Conservation (phyloP, 2,888 invertebrate species). For the Lepidocyrtoides sp. region DNA sequence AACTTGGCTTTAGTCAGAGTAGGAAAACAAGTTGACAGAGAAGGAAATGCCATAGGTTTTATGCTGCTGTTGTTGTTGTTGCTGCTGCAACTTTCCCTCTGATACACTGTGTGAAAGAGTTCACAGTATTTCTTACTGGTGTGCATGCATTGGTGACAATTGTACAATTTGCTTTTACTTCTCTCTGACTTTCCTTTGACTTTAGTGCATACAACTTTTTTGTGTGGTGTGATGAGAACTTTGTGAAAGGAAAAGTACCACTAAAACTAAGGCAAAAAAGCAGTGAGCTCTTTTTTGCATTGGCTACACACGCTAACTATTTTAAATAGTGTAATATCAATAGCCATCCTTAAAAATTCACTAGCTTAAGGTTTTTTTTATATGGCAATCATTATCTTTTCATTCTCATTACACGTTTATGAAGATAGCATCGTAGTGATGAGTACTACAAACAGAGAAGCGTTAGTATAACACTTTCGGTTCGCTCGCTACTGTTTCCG, state of each 20-base stretch:
- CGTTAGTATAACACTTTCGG: too few relatives aligned
- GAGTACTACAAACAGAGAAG: neutral
- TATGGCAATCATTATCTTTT: neutral
- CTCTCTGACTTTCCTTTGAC: conserved; percentile 6
- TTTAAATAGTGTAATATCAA: too few relatives aligned
- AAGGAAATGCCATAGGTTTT: neutral
- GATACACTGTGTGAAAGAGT: neutral
- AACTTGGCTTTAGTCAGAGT: neutral
- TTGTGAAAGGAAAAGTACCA: neutral
- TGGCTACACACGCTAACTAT: too few relatives aligned
- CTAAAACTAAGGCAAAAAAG: too few relatives aligned
- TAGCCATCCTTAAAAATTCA: too few relatives aligned
- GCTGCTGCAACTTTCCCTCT: neutral
- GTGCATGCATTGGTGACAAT: neutral
- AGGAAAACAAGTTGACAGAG: neutral
- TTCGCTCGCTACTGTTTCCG: neutral
- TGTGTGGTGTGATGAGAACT: neutral
- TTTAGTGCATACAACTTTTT: neutral
- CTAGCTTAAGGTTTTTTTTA: too few relatives aligned
- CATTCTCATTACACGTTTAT: neutral
- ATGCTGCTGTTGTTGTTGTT: neutral
- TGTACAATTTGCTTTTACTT: conserved; percentile 22
- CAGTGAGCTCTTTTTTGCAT: too few relatives aligned
- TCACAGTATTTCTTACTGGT: neutral
- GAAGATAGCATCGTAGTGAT: neutral